Evolutionary conservation across 2,797 vertebrate species (phyloP).

Genomic region (Eulemur rubriventer): DNA sequence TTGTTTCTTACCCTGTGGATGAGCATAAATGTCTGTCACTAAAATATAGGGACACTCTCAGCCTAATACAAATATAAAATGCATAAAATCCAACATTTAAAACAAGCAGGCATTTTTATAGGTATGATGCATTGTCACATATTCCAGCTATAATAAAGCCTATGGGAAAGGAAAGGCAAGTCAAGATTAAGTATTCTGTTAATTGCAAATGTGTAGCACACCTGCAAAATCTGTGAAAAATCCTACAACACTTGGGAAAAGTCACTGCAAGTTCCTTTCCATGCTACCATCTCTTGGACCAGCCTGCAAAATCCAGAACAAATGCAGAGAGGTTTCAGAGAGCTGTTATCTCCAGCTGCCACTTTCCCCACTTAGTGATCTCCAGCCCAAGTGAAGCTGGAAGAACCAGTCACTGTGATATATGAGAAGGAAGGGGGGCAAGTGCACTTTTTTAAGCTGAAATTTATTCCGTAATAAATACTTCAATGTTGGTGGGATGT

Average conservation of each 20-base stretch:
- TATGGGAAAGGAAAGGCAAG: slow-evolving; percentile 74
- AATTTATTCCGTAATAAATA: slow-evolving; percentile 84
- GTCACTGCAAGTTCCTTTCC: slow-evolving; percentile 33
- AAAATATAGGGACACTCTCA: slow-evolving; percentile 73
- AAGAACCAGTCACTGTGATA: slow-evolving; percentile 63
- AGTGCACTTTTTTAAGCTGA: slow-evolving; percentile 74
- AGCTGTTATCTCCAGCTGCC: slow-evolving; percentile 51
- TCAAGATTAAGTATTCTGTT: slow-evolving; percentile 82
- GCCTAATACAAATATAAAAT: slow-evolving; percentile 74
- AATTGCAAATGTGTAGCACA: slow-evolving; percentile 82
- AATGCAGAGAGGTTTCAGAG: slow-evolving; percentile 45
- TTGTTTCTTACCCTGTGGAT: slow-evolving; percentile 61
- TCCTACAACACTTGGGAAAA: slow-evolving; percentile 72
- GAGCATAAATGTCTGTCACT: slow-evolving; percentile 68
- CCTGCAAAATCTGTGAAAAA: slow-evolving; percentile 83
- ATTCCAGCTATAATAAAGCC: slow-evolving; percentile 75
- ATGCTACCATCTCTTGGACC: background rate
- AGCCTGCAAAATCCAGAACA: slow-evolving; percentile 66
- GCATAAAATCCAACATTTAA: slow-evolving; percentile 75
- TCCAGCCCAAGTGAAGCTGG: slow-evolving; percentile 66
- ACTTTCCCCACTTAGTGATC: slow-evolving; percentile 40
- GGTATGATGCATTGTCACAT: slow-evolving; percentile 66
- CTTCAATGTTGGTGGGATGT: slow-evolving; percentile 78
- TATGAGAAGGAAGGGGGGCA: background rate
- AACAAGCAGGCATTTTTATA: slow-evolving; percentile 75